A percentile compares a stretch with the other conserved stretches of the same genome.
These are phyloP conservation scores for Hemiprocne comata DNA, from an alignment of 2,113 vertebrate species.

Conservation along the genomic window DNA sequence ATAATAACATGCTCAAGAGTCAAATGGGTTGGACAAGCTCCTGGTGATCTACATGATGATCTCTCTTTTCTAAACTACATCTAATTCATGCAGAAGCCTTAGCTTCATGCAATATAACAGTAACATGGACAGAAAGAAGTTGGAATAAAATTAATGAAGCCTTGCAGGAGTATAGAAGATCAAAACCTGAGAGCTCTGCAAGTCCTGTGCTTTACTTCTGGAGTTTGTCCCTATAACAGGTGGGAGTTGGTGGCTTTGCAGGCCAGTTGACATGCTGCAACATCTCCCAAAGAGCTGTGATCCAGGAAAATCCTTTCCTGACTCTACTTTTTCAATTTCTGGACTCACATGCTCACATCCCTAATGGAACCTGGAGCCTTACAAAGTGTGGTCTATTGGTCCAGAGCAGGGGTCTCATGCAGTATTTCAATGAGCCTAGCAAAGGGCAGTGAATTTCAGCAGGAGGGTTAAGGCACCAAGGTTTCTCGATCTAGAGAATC, in stretches of 20 bases:
- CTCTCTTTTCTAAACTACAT: not conserved
- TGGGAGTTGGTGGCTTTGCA: not conserved
- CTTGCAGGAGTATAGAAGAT: not conserved
- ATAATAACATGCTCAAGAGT: not conserved
- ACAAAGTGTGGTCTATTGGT: not conserved
- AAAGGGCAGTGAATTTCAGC: not conserved
- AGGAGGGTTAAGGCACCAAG: not conserved
- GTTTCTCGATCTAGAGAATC: not conserved
- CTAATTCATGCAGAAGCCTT: not conserved
- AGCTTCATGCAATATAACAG: not conserved
- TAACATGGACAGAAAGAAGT: not conserved
- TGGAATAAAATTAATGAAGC: not conserved
- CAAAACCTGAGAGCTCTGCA: not conserved
- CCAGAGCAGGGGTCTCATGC: not conserved
- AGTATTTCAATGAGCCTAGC: not conserved
- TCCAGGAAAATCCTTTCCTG: not conserved
- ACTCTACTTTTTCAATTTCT: not conserved
- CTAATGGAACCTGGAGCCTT: not conserved
- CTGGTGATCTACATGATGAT: rapidly evolving
- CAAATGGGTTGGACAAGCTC: not conserved
- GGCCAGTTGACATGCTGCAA: not conserved
- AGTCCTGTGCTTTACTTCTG: not conserved
- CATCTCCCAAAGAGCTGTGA: not conserved
- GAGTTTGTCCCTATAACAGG: not conserved
- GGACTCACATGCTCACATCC: not conserved